Evolutionary conservation across 2,113 vertebrate genomes (phyloP).

Genomic region (Cathartes aura): DNA sequence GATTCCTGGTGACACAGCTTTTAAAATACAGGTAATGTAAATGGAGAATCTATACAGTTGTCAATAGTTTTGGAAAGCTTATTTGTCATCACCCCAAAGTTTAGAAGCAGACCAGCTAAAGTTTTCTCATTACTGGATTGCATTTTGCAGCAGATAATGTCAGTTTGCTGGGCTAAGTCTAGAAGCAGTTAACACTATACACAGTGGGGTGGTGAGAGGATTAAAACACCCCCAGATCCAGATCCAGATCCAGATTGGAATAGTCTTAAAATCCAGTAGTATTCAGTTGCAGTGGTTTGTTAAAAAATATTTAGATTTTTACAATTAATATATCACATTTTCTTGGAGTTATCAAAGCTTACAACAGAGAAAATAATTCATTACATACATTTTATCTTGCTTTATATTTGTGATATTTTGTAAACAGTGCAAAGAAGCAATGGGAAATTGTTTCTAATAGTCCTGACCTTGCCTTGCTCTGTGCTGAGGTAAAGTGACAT

Average conservation of each 20-base stretch:
- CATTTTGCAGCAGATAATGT: background rate
- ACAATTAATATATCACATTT: background rate
- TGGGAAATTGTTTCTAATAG: background rate
- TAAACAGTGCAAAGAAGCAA: background rate
- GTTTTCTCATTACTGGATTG: background rate
- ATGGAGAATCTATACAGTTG: constrained; percentile 22
- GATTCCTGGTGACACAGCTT: constrained; percentile 1
- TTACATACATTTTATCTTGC: background rate
- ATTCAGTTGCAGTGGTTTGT: background rate
- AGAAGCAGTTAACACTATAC: background rate
- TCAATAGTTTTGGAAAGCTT: constrained; percentile 22
- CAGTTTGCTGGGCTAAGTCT: background rate
- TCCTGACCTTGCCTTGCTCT: background rate
- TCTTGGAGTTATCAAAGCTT: background rate
- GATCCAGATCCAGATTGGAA: background rate
- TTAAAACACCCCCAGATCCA: background rate
- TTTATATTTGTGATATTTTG: background rate
- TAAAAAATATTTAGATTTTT: background rate
- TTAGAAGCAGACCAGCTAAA: background rate
- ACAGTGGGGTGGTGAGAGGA: background rate
- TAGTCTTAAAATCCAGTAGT: background rate
- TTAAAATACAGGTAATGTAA: constrained; percentile 25
- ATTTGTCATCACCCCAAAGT: constrained; percentile 13
- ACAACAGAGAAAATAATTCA: background rate
- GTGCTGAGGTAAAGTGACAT: background rate